Evolutionary conservation across 2,888 invertebrate genomes (phyloP).

Genomic region (Sthenelais limicola): DNA sequence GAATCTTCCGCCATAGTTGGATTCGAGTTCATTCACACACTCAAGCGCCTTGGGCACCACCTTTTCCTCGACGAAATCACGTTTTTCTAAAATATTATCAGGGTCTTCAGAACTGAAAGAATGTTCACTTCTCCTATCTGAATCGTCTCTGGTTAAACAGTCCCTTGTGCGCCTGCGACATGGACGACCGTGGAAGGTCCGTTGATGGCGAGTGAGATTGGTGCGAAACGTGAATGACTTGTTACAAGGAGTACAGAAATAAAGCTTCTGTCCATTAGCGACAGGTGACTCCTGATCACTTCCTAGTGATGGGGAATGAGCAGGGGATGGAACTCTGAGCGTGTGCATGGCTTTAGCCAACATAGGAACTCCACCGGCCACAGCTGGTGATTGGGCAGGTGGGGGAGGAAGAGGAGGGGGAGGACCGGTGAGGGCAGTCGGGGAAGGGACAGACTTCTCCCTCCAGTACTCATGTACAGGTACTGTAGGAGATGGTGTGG

Average conservation of each 20-base stretch:
- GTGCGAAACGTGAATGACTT: conserved; percentile 39
- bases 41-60: not conserved
- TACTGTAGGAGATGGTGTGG: conserved; percentile 8
- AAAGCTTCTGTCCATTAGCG: conserved; percentile 8
- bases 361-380: not conserved
- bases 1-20: conserved; percentile 13
- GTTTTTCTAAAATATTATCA: not conserved
- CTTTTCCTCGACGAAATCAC: conserved; percentile 11
- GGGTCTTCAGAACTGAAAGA: conserved; percentile 16
- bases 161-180: conserved; percentile 31
- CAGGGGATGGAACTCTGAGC: not conserved
- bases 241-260: conserved; percentile 26
- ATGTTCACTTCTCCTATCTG: not conserved
- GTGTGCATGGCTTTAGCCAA: conserved; percentile 16
- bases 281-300: conserved; percentile 27
- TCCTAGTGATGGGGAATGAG: conserved; percentile 11
- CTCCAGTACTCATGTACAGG: conserved; percentile 21
- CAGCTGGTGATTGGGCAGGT: not conserved
- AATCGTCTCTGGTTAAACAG: not conserved
- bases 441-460: not conserved
- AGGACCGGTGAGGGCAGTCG: not conserved
- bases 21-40: not conserved
- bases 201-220: conserved; percentile 34
- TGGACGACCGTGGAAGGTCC: conserved; percentile 29
- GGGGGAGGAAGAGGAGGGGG: not conserved